Conservation (phyloP, 2,888 invertebrate genomes). For the Platycheirus rosarum region DNA sequence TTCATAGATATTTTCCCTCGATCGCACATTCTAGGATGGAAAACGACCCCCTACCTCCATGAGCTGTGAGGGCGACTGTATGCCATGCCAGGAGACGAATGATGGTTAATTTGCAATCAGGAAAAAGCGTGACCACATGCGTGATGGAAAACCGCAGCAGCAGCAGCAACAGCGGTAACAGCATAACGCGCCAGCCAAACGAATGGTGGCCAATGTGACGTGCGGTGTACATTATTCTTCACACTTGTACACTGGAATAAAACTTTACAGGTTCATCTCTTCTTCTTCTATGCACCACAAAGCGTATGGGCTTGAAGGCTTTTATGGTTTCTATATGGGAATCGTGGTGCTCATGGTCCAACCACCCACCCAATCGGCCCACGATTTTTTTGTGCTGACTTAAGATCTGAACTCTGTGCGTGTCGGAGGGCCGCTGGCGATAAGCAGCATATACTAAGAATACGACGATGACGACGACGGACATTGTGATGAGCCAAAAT, state of each 20-base stretch:
- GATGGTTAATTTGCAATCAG: slow-evolving; percentile 61
- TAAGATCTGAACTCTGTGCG: slow-evolving; percentile 55
- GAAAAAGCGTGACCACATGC: slow-evolving; percentile 72
- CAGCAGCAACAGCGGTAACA: slow-evolving; percentile 33
- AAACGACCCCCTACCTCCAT: slow-evolving; percentile 56
- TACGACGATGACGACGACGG: neutral
- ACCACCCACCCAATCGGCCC: slow-evolving; percentile 71
- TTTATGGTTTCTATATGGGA: slow-evolving; percentile 46
- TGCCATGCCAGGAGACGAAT: slow-evolving; percentile 51
- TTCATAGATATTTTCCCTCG: slow-evolving; percentile 68
- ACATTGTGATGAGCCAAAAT: slow-evolving; percentile 64
- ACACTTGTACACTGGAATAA: slow-evolving; percentile 57
- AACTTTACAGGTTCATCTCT: slow-evolving; percentile 61
- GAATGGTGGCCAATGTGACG: slow-evolving; percentile 61
- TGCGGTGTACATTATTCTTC: slow-evolving; percentile 69
- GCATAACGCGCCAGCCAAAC: slow-evolving; percentile 31
- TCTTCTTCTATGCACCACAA: slow-evolving; percentile 1
- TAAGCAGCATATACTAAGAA: neutral
- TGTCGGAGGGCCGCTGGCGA: slow-evolving; percentile 59
- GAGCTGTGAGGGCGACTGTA: slow-evolving; percentile 41
- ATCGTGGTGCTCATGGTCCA: slow-evolving; percentile 37
- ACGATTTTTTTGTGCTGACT: slow-evolving; percentile 32
- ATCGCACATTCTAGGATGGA: slow-evolving; percentile 56
- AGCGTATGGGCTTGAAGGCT: slow-evolving; percentile 3
- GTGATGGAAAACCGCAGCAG: slow-evolving; percentile 58